Evolutionary conservation across 2,888 invertebrate genomes (phyloP).

Genomic region (Diarsia rubi): DNA sequence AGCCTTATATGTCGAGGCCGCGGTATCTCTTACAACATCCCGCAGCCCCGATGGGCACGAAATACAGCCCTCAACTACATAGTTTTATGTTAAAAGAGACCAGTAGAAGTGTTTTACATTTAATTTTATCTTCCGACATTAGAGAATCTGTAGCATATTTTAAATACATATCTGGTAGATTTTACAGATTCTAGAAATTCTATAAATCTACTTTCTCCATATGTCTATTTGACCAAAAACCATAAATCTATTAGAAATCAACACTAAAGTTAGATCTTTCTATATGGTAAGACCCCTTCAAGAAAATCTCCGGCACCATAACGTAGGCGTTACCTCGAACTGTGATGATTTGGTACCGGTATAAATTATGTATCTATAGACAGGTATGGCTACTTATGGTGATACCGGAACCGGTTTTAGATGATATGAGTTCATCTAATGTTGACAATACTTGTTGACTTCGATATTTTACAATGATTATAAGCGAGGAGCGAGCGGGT

Average conservation of each 20-base stretch:
- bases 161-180: too few species aligned
- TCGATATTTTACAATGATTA: constrained; percentile 1
- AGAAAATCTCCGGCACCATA: background rate
- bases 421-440: constrained; percentile 8
- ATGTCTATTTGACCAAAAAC: background rate
- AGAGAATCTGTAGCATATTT: constrained; percentile 1
- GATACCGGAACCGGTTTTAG: constrained; percentile 44
- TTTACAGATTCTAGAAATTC: background rate
- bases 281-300: constrained; percentile 7
- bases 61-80: too few species aligned
- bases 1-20: too few species aligned
- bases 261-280: constrained; percentile 32
- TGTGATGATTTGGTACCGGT: constrained; percentile 44
- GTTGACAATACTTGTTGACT: constrained; percentile 20
- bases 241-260: constrained; percentile 24
- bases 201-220: background rate
- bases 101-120: too few species aligned
- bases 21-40: too few species aligned
- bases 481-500: background rate
- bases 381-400: constrained; percentile 25
- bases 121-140: too few species aligned
- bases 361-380: background rate
- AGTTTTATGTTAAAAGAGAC: too few species aligned
- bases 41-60: too few species aligned
- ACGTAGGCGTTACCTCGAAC: constrained; percentile 44